These are phyloP conservation scores for Tachuris rubrigastra DNA, from an alignment of 2,113 vertebrate species.

Conservation along the genomic window DNA sequence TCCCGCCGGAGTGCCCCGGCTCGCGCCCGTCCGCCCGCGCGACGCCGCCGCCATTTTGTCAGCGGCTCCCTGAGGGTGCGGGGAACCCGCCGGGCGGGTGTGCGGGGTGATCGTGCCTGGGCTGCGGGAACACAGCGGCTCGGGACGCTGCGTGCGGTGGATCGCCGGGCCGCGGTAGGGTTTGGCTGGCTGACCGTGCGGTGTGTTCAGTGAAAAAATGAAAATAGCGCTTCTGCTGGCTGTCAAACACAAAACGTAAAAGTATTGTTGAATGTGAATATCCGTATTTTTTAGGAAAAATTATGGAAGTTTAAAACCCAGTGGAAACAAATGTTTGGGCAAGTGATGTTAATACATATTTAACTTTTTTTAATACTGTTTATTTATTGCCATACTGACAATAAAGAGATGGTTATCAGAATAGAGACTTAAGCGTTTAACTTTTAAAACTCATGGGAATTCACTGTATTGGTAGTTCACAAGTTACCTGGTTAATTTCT, in stretches of 20 bases:
- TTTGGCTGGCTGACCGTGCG: accelerated
- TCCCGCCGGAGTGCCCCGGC: not conserved
- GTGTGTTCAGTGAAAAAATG: not conserved
- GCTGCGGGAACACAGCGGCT: accelerated
- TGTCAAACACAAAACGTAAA: accelerated
- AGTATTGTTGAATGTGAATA: accelerated
- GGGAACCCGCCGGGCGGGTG: not conserved
- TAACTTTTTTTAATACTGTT: not conserved
- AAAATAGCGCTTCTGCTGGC: accelerated
- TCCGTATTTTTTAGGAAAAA: accelerated
- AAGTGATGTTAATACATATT: accelerated
- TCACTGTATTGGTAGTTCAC: not conserved
- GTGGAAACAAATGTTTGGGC: not conserved
- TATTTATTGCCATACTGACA: not conserved
- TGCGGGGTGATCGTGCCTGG: not conserved
- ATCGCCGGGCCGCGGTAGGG: accelerated
- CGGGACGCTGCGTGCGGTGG: accelerated
- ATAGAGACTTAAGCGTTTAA: not conserved
- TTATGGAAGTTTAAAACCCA: not conserved
- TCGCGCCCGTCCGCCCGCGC: not conserved
- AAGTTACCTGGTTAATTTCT: not conserved
- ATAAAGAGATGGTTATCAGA: not conserved
- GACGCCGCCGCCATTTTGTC: not conserved
- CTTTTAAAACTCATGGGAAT: accelerated
- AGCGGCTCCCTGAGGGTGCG: not conserved